phyloP scores from a whole-genome alignment of 2,888 invertebrate genomes.

The Xylota sylvarum region DNA sequence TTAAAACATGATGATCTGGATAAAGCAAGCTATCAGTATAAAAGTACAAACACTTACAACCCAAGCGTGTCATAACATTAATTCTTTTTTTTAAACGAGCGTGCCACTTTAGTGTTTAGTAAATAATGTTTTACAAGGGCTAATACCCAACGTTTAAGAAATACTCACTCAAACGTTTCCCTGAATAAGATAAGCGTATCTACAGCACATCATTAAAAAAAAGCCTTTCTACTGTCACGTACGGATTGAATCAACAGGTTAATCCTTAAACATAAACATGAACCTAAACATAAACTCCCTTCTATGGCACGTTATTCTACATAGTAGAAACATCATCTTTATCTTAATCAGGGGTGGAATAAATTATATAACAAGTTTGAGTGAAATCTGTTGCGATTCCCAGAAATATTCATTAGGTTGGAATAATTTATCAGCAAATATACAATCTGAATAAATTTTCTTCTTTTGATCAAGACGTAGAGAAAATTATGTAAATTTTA shows the following conservation, averaged over 20 bases:
- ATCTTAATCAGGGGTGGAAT: not conserved
- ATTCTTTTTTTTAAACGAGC: too few relatives aligned
- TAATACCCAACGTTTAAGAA: too few relatives aligned
- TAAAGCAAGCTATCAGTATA: too few relatives aligned
- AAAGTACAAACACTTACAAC: too few relatives aligned
- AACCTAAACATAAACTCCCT: not conserved
- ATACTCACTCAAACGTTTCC: too few relatives aligned
- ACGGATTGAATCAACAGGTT: constrained; percentile 14
- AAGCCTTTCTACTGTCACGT: not conserved
- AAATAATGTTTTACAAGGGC: too few relatives aligned
- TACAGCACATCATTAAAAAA: too few relatives aligned
- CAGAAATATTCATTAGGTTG: not conserved
- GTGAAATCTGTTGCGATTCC: not conserved
- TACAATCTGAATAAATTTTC: constrained; percentile 6
- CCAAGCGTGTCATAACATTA: too few relatives aligned
- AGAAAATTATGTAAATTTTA: constrained; percentile 28
- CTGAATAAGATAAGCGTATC: too few relatives aligned
- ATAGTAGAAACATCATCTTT: not conserved
- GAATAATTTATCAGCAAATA: constrained; percentile 14
- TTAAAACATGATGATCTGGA: too few relatives aligned
- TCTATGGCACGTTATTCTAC: not conserved
- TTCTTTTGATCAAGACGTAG: not conserved
- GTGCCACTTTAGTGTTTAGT: too few relatives aligned
- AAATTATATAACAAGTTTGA: not conserved
- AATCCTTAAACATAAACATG: not conserved